A percentile compares a stretch with the other conserved stretches of the same genome.
phyloP scores from a whole-genome alignment of 2,888 invertebrate species.

The Tetropium fuscum region DNA sequence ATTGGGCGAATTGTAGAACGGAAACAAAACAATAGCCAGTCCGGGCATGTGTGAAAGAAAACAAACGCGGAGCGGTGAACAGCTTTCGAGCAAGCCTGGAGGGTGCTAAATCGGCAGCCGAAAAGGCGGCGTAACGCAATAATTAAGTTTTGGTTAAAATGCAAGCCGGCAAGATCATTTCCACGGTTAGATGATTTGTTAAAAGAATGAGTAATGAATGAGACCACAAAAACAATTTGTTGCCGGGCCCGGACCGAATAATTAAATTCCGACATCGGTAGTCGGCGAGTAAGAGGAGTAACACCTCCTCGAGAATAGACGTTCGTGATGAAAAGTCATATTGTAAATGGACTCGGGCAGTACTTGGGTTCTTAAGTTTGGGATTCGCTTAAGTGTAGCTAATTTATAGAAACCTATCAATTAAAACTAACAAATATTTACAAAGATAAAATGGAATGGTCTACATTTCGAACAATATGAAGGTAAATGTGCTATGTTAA shows the following conservation, averaged over 20 bases:
- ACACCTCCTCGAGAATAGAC: slow-evolving; percentile 32
- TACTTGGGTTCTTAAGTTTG: too few species aligned
- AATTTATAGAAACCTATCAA: too few species aligned
- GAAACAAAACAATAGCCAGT: slow-evolving; percentile 1
- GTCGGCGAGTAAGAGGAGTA: slow-evolving; percentile 34
- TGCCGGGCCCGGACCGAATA: slow-evolving; percentile 43
- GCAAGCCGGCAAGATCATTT: slow-evolving; percentile 48
- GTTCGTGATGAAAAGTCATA: slow-evolving; percentile 34
- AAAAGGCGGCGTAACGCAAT: slow-evolving; percentile 19
- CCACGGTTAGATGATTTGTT: slow-evolving; percentile 58
- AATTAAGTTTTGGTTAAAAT: slow-evolving; percentile 50
- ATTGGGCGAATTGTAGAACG: background rate
- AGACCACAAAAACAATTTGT: slow-evolving; percentile 56
- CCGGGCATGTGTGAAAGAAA: slow-evolving; percentile 5
- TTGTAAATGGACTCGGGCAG: background rate
- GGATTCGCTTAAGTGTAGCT: too few species aligned
- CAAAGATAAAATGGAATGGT: too few species aligned
- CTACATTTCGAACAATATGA: too few species aligned
- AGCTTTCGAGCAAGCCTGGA: background rate
- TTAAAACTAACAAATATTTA: too few species aligned
- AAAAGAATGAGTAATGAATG: slow-evolving; percentile 59
- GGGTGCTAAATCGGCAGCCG: slow-evolving; percentile 19
- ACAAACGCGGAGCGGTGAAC: slow-evolving; percentile 1
- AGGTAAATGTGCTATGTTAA: too few species aligned
- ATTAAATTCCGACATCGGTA: slow-evolving; percentile 45